Conservation (phyloP, 2,797 vertebrate genomes). For the Eulemur rubriventer region DNA sequence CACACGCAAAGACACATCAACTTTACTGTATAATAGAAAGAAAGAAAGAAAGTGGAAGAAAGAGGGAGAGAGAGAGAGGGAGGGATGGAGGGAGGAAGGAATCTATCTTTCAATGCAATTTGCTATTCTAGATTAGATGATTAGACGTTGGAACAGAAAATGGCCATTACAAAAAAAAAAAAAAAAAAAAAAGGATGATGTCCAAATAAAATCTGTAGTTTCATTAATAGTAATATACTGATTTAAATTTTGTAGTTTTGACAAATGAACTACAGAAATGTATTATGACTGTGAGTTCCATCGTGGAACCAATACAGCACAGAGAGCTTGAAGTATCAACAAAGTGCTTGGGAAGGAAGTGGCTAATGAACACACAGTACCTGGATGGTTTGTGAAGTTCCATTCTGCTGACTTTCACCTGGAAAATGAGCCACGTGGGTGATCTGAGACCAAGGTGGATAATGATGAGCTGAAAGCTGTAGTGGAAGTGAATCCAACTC, state of each 20-base stretch:
- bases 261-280: not conserved
- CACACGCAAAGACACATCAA: not conserved
- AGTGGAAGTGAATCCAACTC: no score
- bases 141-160: not conserved
- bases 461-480: no score
- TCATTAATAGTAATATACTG: not conserved
- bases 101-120: not conserved
- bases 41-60: not conserved
- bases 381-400: no score
- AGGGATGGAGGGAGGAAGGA: no score
- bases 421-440: no score
- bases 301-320: no score
- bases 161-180: not conserved
- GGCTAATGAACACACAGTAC: no score
- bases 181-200: not conserved
- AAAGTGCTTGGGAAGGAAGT: no score
- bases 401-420: no score
- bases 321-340: no score
- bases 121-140: not conserved
- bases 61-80: rapidly evolving
- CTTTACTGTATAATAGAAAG: not conserved
- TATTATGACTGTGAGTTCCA: no score
- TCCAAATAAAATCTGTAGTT: not conserved
- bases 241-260: not conserved
- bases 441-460: no score